Evolutionary conservation across 30 jellyfish, hydroid and myxozoan genomes (phyloP), one percentile per base, ranked within the genome.

Genomic region (Pseudorhiza aurosa): DNA sequence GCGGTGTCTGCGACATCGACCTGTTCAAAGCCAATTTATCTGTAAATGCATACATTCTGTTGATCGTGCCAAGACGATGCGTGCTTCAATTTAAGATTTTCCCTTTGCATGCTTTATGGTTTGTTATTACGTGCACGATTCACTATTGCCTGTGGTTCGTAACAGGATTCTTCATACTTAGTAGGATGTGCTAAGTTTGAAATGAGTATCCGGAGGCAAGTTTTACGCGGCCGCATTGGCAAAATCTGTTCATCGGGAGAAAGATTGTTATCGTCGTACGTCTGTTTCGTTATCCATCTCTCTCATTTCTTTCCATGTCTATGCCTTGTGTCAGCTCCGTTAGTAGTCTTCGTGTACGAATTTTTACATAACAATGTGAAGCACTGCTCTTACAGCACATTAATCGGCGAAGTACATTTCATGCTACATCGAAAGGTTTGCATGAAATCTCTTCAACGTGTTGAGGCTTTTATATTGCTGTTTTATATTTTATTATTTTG

Each of bases 161-260:
- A n/a, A n/a, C n/a, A n/a, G n/a, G n/a, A n/a, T n/a, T n/a, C n/a
- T n/a, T n/a, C n/a, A 36, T 53, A 14, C 35, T 4, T 53, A 53
- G 35, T 53, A 53, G 22, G 9, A 53, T 24, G 25, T 28, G 56
- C 25, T 19, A 8, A 21, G 47, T 70, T 32, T 45, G 67, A 53
- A 70, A 46, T 50, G 83, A 70, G 83, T 30, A 2, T 50, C 37
- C 69, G 49, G 43, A 70, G 55, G 49, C 29, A 33, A 14, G 71
- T 70, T 29, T 70, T 70, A 15, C 22, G 24, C 39, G 58, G 58
- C 57, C 22, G 25, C n/a, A 70, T 36, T 70, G 83, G 83, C 30
- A 29, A 18, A 45, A 51, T 50, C 50, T 70, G 53, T 33, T 32
- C 83, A 19, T 22, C 83, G 21, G 83, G 83, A 27, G 83, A 70